Base-by-base conservation (phyloP, 2,113 vertebrate genomes). In the Carlito syrichta region DNA sequence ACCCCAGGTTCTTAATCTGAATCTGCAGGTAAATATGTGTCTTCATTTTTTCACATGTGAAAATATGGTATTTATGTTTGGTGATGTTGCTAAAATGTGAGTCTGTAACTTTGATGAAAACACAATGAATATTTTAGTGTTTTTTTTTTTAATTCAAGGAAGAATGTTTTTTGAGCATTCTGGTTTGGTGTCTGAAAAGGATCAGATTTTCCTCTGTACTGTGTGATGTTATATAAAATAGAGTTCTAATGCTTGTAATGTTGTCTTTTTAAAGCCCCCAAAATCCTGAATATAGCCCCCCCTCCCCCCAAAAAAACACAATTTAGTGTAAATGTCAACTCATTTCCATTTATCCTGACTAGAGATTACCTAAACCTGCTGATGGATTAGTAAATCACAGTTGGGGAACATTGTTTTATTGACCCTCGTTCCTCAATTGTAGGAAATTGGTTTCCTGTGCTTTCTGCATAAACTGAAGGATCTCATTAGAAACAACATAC, bases 301-400 rank as follows among this genome's bases (percentile, higher is more conserved):
- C 14, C 10, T 23, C 10, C 6, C 48, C 2, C 69, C 48, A 54
- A 76, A 95, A 85, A 84, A 78, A 77, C 30, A 81, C 19, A 86
- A 48, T 91, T 62, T 52, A 48, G 43, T 95, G 30, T 77, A 69
- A 81, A 68, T 92, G 45, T 86, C 60, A 90, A 95, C 23, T 96
- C 3, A 45, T 82, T 93, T 62, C 77, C 27, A 62, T 45, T 40
- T 73, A 40, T 69, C n/a, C 23, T 14, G 43, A 48, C 25, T n/a
- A n/a, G 79, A 40, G 74, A 35, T 82, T 91, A 91, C 60, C 35
- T 76, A 91, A 91, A 30, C 12, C 74, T 76, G 66, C 5, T 91
- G 35, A 43, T 82, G 43, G 45, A 50, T 74, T 48, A 82, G 25
- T 71, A 86, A 71, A 56, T 48, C 62, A 66, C 45, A 81, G 12